Conservation (phyloP, 2,888 invertebrate species). For the Monopis laevigella region DNA sequence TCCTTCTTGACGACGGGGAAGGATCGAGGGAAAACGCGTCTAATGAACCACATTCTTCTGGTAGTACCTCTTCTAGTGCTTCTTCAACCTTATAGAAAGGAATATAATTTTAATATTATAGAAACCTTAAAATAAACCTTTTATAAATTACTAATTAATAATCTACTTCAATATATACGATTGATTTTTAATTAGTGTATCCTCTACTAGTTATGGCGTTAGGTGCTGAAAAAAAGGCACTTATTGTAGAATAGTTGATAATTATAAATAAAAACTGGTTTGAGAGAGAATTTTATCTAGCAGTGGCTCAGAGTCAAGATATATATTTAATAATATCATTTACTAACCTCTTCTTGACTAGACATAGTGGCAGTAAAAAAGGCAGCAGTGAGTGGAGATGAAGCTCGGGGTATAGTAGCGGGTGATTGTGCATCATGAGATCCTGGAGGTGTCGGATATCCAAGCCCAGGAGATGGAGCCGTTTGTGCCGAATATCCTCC, state of each 20-base stretch:
- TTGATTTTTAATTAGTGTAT: too few relatives aligned
- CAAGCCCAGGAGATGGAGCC: slow-evolving; percentile 73
- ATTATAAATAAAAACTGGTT: too few relatives aligned
- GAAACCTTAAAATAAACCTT: too few relatives aligned
- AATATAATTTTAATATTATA: too few relatives aligned
- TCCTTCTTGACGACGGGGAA: slow-evolving; percentile 78
- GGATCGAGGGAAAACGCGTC: slow-evolving; percentile 72
- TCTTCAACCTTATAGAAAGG: slow-evolving; percentile 71
- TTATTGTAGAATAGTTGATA: too few relatives aligned
- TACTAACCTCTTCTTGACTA: slow-evolving; percentile 76
- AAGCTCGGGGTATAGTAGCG: slow-evolving; percentile 73
- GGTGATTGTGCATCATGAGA: slow-evolving; percentile 85
- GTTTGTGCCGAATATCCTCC: slow-evolving; percentile 42
- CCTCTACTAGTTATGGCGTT: too few relatives aligned
- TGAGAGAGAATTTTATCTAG: too few relatives aligned
- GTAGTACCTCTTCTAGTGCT: slow-evolving; percentile 84
- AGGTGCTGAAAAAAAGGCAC: too few relatives aligned
- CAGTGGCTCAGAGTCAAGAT: too few relatives aligned
- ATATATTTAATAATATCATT: too few relatives aligned
- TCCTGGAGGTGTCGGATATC: slow-evolving; percentile 89
- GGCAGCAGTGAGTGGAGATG: slow-evolving; percentile 83
- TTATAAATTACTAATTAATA: too few relatives aligned
- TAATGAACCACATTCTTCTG: slow-evolving; percentile 75
- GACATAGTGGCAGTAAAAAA: slow-evolving; percentile 88
- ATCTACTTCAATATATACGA: too few relatives aligned